A percentile compares a stretch with the other conserved stretches of the same genome.
Conservation (phyloP, 2,888 invertebrate species). For the Noctua janthina region DNA sequence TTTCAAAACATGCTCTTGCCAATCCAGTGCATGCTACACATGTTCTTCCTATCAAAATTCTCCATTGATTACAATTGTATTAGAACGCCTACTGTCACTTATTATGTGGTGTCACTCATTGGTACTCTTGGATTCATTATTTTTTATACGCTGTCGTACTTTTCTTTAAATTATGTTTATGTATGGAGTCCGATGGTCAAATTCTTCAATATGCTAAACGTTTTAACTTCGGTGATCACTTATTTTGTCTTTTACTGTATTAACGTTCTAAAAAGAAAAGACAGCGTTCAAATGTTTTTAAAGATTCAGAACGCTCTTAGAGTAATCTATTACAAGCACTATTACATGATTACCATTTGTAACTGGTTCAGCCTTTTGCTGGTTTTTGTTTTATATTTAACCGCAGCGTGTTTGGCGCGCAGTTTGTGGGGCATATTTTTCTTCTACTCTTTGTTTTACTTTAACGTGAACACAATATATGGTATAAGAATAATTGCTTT, state of each 20-base stretch:
- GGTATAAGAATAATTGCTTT: constrained; percentile 10
- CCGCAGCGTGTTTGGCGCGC: background rate
- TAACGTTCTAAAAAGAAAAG: constrained; percentile 4
- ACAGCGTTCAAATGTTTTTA: too few species aligned
- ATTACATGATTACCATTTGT: too few species aligned
- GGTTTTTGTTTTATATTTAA: background rate
- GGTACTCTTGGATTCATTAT: constrained; percentile 1
- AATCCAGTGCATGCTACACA: constrained; percentile 7
- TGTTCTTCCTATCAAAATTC: constrained; percentile 21
- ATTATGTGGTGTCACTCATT: constrained; percentile 4
- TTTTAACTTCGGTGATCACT: background rate
- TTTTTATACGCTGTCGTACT: background rate
- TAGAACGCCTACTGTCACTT: background rate
- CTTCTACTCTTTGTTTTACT: constrained; percentile 9
- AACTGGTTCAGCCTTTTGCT: background rate
- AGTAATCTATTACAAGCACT: too few species aligned
- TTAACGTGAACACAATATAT: constrained; percentile 10
- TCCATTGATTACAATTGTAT: constrained; percentile 29
- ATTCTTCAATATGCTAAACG: background rate
- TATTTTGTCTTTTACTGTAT: background rate
- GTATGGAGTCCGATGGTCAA: background rate
- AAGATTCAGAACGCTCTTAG: too few species aligned
- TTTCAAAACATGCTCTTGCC: constrained; percentile 28
- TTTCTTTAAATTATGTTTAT: too few species aligned
- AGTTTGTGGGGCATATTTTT: background rate